phyloP scores from a whole-genome alignment of 2,113 vertebrate species.

The Cacatua alba region DNA sequence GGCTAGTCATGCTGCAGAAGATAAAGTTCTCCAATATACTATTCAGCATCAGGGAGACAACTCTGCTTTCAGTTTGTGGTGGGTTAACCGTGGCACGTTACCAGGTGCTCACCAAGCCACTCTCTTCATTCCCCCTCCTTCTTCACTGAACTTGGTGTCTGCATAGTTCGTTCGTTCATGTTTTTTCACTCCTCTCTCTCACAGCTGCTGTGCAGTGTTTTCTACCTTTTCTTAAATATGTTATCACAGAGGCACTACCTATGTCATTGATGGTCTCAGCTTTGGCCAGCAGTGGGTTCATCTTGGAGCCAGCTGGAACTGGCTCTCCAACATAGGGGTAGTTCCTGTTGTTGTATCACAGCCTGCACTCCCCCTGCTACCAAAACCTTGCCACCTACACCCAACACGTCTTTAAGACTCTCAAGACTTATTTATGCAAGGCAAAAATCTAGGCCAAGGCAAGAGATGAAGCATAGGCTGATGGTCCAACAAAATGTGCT shows the following conservation, averaged over 20 bases:
- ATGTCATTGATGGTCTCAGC: background rate
- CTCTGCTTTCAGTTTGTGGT: background rate
- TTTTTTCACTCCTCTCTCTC: background rate
- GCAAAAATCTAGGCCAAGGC: background rate
- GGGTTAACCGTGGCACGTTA: background rate
- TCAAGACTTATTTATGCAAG: background rate
- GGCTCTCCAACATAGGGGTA: background rate
- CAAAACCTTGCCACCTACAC: background rate
- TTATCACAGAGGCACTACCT: background rate
- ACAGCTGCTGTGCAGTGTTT: background rate
- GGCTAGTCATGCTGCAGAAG: background rate
- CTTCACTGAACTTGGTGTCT: background rate
- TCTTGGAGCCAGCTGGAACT: background rate
- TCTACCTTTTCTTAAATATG: background rate
- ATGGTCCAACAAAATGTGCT: background rate
- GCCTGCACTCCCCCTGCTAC: background rate
- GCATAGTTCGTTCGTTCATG: background rate
- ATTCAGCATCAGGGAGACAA: background rate
- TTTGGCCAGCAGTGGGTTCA: background rate
- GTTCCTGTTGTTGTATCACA: background rate
- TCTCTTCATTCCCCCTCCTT: background rate
- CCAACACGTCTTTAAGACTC: background rate
- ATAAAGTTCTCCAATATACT: background rate
- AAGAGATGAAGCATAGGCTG: background rate
- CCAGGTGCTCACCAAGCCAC: background rate